Evolutionary conservation across 2,113 vertebrate genomes (phyloP).

Genomic region (Chlorodrepanis virens): DNA sequence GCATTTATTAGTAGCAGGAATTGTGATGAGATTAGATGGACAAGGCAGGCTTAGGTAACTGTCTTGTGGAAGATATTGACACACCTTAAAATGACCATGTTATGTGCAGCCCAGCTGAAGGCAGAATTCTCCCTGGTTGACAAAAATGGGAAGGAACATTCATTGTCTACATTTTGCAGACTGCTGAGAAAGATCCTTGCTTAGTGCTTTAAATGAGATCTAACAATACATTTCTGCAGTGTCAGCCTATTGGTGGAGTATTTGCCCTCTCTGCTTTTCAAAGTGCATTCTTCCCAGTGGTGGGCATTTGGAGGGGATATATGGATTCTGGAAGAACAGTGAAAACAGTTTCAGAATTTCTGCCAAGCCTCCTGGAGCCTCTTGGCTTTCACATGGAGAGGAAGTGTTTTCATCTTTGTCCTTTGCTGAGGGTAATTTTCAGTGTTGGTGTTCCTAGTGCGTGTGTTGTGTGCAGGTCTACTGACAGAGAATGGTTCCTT

Average conservation of each 20-base stretch:
- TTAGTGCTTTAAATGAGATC: neutral
- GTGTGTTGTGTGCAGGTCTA: fast-evolving
- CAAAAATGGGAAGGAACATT: neutral
- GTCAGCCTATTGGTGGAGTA: neutral
- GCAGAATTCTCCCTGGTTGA: neutral
- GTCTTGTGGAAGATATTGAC: neutral
- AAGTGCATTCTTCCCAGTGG: neutral
- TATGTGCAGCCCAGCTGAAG: neutral
- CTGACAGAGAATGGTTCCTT: neutral
- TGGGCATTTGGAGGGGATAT: neutral
- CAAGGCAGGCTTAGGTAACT: neutral
- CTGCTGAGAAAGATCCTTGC: neutral
- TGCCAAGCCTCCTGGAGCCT: neutral
- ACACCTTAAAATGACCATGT: neutral
- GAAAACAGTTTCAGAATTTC: neutral
- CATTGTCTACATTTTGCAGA: neutral
- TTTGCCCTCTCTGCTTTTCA: neutral
- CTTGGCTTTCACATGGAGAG: neutral
- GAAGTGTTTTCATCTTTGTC: neutral
- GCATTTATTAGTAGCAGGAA: neutral
- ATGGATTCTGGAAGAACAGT: neutral
- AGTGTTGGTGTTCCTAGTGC: neutral
- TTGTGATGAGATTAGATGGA: neutral
- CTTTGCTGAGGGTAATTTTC: neutral
- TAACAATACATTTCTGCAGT: neutral